phyloP scores from a whole-genome alignment of 2,797 vertebrate genomes.

The Antrozous pallidus region DNA sequence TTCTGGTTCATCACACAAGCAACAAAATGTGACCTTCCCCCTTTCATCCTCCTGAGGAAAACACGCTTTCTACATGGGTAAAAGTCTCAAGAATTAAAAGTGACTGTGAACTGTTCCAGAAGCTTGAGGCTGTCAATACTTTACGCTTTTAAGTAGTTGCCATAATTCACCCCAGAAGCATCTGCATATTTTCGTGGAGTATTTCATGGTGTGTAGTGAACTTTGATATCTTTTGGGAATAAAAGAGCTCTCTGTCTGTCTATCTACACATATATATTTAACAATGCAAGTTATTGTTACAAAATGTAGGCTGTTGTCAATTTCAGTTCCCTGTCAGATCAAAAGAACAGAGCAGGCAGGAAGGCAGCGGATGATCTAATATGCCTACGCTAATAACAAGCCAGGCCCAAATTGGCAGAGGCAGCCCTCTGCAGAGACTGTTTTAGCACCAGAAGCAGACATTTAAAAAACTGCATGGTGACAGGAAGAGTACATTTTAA shows the following conservation, averaged over 20 bases:
- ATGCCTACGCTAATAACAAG: conserved; percentile 65
- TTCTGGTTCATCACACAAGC: not conserved
- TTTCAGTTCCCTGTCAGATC: conserved; percentile 62
- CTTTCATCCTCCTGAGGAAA: conserved; percentile 18
- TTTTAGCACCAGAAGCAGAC: conserved; percentile 66
- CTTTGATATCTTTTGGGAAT: conserved; percentile 69
- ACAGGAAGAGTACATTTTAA: conserved; percentile 70
- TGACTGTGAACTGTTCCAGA: conserved; percentile 51
- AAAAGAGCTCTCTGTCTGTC: conserved; percentile 69
- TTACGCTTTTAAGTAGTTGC: conserved; percentile 63
- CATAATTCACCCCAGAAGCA: conserved; percentile 50
- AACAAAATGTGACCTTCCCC: conserved; percentile 28
- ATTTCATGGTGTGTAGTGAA: conserved; percentile 53
- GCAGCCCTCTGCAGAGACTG: conserved; percentile 54
- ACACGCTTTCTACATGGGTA: conserved; percentile 37
- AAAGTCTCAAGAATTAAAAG: conserved; percentile 50
- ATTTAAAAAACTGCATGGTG: conserved; percentile 61
- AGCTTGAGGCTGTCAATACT: conserved; percentile 46
- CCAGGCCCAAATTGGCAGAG: conserved; percentile 53
- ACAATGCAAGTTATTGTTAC: conserved; percentile 77
- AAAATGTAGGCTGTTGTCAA: conserved; percentile 76
- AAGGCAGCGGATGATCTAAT: conserved; percentile 61
- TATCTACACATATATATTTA: conserved; percentile 71
- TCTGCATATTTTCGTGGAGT: conserved; percentile 53
- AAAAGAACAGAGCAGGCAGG: conserved; percentile 73